Percentiles rank a stretch among this genome's conserved stretches.
phyloP scores from a whole-genome alignment of 92 coral and sea anemone species.

The Epizoanthus illoricatus region DNA sequence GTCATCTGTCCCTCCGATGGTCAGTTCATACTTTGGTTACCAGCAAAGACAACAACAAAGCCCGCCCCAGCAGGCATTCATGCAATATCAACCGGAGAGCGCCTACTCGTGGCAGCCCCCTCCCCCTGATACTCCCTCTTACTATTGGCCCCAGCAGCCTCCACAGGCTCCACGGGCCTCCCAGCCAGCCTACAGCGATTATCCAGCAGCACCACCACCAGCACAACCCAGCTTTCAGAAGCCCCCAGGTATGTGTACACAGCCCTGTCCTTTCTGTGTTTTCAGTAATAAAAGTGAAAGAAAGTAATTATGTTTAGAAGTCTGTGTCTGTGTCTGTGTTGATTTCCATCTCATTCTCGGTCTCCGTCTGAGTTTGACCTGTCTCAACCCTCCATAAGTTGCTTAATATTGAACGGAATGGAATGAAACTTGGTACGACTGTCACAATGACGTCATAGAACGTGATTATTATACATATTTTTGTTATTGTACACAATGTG shows the following conservation, averaged over 20 bases:
- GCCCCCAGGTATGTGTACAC: conserved; percentile 13
- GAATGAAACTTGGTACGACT: no score
- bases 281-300: no score
- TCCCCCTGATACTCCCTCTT: not conserved
- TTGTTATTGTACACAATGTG: no score
- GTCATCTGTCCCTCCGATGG: conserved; percentile 16
- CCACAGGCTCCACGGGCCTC: not conserved
- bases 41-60: conserved; percentile 16
- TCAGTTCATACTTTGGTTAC: conserved; percentile 17
- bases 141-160: conserved; percentile 38
- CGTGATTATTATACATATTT: no score
- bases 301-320: no score
- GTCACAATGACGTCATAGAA: no score
- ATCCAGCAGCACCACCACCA: not conserved
- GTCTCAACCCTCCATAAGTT: no score
- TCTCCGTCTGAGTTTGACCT: no score
- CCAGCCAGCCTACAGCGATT: conserved; percentile 11
- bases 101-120: conserved; percentile 33
- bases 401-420: no score
- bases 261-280: not conserved
- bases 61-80: conserved; percentile 16
- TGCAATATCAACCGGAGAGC: conserved; percentile 36
- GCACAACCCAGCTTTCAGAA: not conserved
- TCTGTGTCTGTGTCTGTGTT: no score
- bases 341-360: no score